phyloP scores from a whole-genome alignment of 2,888 invertebrate genomes.

The Limnephilus auricula region DNA sequence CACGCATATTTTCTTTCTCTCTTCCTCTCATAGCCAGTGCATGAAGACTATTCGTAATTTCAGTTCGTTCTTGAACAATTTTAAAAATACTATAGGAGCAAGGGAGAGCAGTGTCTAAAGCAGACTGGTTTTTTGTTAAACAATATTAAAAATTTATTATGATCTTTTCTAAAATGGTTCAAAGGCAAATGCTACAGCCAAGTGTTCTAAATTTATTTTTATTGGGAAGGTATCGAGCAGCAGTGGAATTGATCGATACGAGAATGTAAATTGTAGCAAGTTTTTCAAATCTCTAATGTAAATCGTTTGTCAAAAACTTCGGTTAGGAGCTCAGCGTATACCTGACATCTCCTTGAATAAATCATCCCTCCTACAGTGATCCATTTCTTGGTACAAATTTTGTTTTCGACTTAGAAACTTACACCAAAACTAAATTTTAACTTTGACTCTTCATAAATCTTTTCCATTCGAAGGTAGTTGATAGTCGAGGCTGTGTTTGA shows the following conservation, averaged over 20 bases:
- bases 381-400: background rate
- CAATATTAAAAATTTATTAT: background rate
- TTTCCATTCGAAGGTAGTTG: background rate
- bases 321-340: background rate
- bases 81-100: too few species aligned
- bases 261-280: background rate
- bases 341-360: constrained; percentile 8
- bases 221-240: background rate
- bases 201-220: background rate
- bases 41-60: too few species aligned
- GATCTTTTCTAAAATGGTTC: too few species aligned
- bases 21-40: too few species aligned
- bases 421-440: background rate
- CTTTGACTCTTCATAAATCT: constrained; percentile 10
- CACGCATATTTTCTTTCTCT: too few species aligned
- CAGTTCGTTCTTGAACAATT: too few species aligned
- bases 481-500: background rate
- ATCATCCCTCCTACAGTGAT: background rate
- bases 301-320: constrained; percentile 14
- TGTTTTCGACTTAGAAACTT: constrained; percentile 21
- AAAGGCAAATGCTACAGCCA: background rate
- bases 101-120: too few species aligned
- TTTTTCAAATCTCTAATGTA: background rate
- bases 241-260: background rate
- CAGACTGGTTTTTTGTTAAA: too few species aligned